Conservation (phyloP, 1,140 invertebrate species). For the Scaptomyza montana region DNA sequence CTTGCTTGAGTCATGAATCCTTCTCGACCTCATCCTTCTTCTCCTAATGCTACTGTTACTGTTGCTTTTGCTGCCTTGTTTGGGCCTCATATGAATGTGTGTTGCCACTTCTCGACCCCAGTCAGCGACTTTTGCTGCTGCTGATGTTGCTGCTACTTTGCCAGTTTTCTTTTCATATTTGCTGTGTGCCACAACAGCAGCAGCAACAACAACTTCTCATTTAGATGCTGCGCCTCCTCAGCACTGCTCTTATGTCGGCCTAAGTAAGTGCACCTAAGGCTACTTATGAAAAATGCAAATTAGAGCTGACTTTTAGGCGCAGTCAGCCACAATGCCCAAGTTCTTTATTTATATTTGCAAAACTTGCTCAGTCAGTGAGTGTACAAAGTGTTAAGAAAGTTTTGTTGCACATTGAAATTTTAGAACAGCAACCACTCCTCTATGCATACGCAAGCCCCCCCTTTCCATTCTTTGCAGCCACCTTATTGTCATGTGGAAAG, state of each 20-base stretch:
- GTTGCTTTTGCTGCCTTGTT: constrained; percentile 3
- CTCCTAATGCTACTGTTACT: not conserved
- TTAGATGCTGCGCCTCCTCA: constrained; percentile 25
- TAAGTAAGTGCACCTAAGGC: constrained; percentile 83
- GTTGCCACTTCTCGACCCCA: constrained; percentile 19
- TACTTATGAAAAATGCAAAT: constrained; percentile 83
- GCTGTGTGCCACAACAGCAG: constrained; percentile 33
- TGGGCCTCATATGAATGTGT: constrained; percentile 1
- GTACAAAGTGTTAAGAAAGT: constrained; percentile 57
- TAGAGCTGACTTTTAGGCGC: constrained; percentile 80
- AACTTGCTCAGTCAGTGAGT: constrained; percentile 31
- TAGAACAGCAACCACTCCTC: constrained; percentile 22
- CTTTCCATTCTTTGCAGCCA: not conserved
- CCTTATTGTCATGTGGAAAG: constrained; percentile 62
- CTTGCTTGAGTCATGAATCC: constrained; percentile 60
- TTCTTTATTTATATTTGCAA: not conserved
- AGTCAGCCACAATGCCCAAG: not conserved
- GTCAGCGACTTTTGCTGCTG: constrained; percentile 34
- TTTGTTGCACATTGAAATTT: constrained; percentile 52
- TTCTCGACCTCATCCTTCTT: constrained; percentile 2
- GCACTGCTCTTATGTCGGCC: constrained; percentile 67
- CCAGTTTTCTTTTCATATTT: constrained; percentile 68
- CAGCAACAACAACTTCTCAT: constrained; percentile 47
- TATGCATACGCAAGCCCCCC: not conserved
- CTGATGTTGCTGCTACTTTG: constrained; percentile 39